Conservation (phyloP, 2,113 vertebrate species). For the Nothoprocta perdicaria region DNA sequence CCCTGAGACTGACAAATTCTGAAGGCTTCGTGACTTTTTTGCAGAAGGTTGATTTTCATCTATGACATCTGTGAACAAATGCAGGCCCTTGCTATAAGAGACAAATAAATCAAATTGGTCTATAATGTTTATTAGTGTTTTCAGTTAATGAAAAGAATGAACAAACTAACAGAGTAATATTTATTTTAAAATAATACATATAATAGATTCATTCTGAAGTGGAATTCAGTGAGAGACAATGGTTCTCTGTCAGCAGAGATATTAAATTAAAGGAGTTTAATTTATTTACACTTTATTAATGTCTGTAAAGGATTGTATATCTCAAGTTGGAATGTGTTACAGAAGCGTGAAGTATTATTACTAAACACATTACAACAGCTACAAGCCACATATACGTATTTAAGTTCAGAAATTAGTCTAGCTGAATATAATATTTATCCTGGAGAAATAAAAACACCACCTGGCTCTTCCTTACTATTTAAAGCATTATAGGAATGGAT, state of each 20-base stretch:
- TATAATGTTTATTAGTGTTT: background rate
- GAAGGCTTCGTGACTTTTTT: background rate
- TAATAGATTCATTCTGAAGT: background rate
- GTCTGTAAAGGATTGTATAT: background rate
- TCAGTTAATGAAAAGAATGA: background rate
- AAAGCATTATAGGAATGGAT: background rate
- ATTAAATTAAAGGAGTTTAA: background rate
- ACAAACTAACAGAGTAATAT: background rate
- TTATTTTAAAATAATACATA: background rate
- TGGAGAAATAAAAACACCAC: constrained; percentile 24
- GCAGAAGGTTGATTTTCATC: background rate
- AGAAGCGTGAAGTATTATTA: background rate
- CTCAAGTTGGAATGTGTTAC: background rate
- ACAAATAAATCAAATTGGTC: background rate
- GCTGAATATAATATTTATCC: background rate
- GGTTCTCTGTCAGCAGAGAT: background rate
- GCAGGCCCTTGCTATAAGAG: background rate
- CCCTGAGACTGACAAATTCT: background rate
- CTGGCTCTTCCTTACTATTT: background rate
- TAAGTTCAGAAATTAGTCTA: background rate
- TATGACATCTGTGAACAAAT: background rate
- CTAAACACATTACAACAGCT: background rate
- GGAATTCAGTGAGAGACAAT: background rate
- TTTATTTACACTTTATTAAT: background rate
- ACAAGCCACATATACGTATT: background rate